These are phyloP conservation scores for Phocides pigmalion DNA, from an alignment of 1,140 invertebrate genomes.

Conservation along the genomic window DNA sequence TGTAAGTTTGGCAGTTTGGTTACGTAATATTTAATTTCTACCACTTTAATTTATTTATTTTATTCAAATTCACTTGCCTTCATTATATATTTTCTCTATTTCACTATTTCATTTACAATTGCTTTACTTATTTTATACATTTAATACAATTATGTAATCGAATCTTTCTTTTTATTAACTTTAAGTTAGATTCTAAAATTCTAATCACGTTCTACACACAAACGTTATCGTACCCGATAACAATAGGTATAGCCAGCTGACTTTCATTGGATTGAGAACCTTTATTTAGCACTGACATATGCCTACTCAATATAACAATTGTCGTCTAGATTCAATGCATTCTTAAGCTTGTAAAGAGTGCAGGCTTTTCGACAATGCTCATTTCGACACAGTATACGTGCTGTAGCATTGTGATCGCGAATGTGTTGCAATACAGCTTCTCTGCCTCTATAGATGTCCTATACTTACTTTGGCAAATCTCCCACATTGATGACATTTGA, in stretches of 20 bases:
- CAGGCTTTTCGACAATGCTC: constrained; percentile 22
- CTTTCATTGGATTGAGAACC: background rate
- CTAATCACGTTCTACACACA: no score
- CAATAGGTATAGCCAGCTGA: background rate
- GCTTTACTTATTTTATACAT: no score
- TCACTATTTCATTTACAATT: no score
- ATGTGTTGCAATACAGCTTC: constrained; percentile 6
- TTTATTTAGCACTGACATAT: background rate
- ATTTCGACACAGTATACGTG: constrained; percentile 23
- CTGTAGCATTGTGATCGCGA: constrained; percentile 17
- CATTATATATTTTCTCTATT: no score
- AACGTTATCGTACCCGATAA: no score
- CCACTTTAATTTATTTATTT: no score
- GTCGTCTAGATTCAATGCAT: constrained; percentile 18
- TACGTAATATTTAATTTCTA: no score
- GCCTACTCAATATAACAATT: constrained; percentile 3
- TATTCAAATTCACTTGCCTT: no score
- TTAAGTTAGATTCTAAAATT: no score
- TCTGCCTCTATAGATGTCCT: constrained; percentile 14
- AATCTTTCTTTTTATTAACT: no score
- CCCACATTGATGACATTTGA: constrained; percentile 15
- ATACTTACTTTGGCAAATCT: background rate
- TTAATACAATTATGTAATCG: no score
- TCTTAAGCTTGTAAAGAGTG: constrained; percentile 15
- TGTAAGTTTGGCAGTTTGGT: no score